These are phyloP conservation scores for Ornithoptera priamus DNA, from an alignment of 2,888 invertebrate genomes.

Conservation along the genomic window DNA sequence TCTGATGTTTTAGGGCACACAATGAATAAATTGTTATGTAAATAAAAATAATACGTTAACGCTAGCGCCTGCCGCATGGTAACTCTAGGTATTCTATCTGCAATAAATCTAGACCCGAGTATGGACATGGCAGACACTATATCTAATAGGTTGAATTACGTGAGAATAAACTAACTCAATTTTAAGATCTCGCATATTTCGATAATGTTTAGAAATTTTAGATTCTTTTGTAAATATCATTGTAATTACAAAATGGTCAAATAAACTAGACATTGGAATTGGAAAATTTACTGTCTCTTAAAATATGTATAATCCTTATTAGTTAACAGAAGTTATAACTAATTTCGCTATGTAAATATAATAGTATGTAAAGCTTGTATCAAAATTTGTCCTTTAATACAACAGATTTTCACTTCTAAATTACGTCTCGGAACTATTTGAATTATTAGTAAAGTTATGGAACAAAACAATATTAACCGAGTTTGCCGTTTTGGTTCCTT, in stretches of 20 bases:
- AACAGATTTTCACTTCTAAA: slow-evolving; percentile 2
- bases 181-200: no score
- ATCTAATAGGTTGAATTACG: slow-evolving; percentile 23
- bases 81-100: slow-evolving; percentile 19
- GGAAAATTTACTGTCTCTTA: no score
- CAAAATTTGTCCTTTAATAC: background rate
- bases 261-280: no score
- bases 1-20: no score
- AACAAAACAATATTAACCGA: slow-evolving; percentile 8
- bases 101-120: slow-evolving; percentile 26
- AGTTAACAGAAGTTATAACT: background rate
- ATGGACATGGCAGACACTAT: slow-evolving; percentile 22
- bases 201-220: no score
- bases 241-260: no score
- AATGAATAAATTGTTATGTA: background rate
- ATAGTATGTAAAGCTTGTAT: background rate
- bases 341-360: background rate
- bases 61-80: background rate
- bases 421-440: background rate
- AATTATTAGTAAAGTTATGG: slow-evolving; percentile 1
- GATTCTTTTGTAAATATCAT: no score
- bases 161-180: slow-evolving; percentile 10
- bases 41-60: background rate
- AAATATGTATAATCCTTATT: no score
- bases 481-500: slow-evolving; percentile 8